A percentile compares a stretch with the other conserved stretches of the same genome.
These are phyloP conservation scores for Thamnophis sirtalis DNA, from an alignment of 2,113 vertebrate species.

Conservation along the genomic window DNA sequence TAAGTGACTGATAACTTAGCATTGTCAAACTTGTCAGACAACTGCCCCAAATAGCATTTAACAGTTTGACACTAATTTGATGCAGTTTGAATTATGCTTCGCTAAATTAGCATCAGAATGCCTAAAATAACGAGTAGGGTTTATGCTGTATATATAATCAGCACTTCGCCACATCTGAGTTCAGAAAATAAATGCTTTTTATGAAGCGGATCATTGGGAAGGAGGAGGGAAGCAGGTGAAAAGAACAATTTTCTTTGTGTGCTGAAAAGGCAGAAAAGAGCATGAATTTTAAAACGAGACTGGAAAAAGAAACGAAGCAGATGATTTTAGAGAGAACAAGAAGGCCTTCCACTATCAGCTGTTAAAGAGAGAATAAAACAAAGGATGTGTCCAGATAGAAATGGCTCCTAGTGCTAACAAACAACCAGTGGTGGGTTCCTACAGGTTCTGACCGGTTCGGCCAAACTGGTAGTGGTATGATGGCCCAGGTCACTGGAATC, in stretches of 20 bases:
- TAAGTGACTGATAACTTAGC: slow-evolving; percentile 30
- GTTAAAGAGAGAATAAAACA: not conserved
- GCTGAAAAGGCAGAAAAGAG: not conserved
- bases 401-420: not conserved
- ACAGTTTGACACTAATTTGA: slow-evolving; percentile 41
- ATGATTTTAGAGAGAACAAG: not conserved
- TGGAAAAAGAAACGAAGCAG: not conserved
- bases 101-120: slow-evolving; percentile 28
- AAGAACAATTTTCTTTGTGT: not conserved
- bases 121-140: slow-evolving; percentile 25
- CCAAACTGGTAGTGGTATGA: no score
- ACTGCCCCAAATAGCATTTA: slow-evolving; percentile 28
- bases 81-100: not conserved
- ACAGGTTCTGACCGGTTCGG: no score
- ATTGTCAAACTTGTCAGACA: slow-evolving; percentile 38
- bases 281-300: not conserved
- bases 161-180: not conserved
- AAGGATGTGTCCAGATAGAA: not conserved
- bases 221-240: not conserved
- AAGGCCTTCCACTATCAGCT: not conserved
- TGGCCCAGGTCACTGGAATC: no score
- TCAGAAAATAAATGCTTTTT: slow-evolving; percentile 28
- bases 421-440: not conserved
- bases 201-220: slow-evolving; percentile 5
- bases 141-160: not conserved